Conservation (phyloP, 2,797 vertebrate genomes). For the Scomberomorus guttatus region DNA sequence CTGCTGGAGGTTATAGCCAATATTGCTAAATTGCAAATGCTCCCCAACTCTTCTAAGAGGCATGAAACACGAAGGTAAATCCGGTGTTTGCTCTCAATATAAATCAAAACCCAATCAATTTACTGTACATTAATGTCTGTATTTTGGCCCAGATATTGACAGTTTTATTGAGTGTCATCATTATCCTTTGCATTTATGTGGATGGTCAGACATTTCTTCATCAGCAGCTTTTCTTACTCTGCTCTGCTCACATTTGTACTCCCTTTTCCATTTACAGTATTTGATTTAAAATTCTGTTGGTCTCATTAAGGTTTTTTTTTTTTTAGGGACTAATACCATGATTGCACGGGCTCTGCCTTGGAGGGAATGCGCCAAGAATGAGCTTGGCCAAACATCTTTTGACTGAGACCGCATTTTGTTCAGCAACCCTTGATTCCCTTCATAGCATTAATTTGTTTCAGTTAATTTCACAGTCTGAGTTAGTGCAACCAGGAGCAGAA, state of each 20-base stretch:
- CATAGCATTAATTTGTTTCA: constrained; percentile 64
- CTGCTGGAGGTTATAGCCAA: constrained; percentile 59
- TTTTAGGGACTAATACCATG: constrained; percentile 36
- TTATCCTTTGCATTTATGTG: constrained; percentile 37
- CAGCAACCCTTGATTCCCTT: constrained; percentile 52
- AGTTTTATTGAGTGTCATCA: constrained; percentile 48
- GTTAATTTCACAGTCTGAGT: constrained; percentile 69
- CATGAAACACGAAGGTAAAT: constrained; percentile 3
- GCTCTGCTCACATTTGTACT: constrained; percentile 14
- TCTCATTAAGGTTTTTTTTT: constrained; percentile 25
- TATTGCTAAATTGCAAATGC: constrained; percentile 62
- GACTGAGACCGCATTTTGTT: constrained; percentile 50
- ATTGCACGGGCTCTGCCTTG: constrained; percentile 9
- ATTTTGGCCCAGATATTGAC: constrained; percentile 42
- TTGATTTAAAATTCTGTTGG: constrained; percentile 25
- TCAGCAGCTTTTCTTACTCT: constrained; percentile 17
- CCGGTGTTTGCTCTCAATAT: constrained; percentile 34
- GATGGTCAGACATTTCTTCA: constrained; percentile 42
- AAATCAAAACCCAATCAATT: constrained; percentile 57
- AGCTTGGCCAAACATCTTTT: constrained; percentile 47
- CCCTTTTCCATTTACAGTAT: constrained; percentile 23
- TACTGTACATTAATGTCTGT: constrained; percentile 22
- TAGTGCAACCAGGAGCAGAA: constrained; percentile 57
- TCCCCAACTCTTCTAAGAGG: constrained; percentile 15
- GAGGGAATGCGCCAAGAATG: constrained; percentile 48